Evolutionary conservation across 2,113 vertebrate genomes (phyloP), one percentile per base, ranked within the genome.

Genomic region (Brachypteracias leptosomus): DNA sequence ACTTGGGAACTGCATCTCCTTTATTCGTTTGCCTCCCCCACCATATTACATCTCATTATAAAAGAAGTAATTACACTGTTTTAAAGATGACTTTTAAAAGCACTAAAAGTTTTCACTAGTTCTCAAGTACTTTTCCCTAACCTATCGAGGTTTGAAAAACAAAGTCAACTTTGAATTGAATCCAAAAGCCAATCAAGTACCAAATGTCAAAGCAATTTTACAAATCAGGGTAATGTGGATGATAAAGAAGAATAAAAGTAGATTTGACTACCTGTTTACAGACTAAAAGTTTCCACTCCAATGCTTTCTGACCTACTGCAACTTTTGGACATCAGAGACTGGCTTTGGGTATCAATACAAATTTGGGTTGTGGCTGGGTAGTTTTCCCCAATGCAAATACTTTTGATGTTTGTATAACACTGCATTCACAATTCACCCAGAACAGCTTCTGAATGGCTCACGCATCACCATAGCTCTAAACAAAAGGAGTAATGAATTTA

Each of bases 161-260:
- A 66, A 91, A 73, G 59, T 13, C 75, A 80, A 20, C 76, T 95
- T 95, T 90, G 85, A 95, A 89, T 2, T 65, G 11, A 78, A 77
- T 93, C 81, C 94, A 95, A 93, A 95, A 88, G 38, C 79, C 66
- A 96, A 97, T 94, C 93, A 95, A 86, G 49, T 19, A 74, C 31
- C 76, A 94, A 93, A 94, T 85, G 67, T 95, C 93, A 95, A 78
- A 94, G 85, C 79, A 92, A 93, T 92, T 88, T 58, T 49, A 68
- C 33, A 4, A 85, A 74, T 91, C 79, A 87, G n/a, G 82, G 67
- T 29, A 57, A 85, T 7, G 61, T 20, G 55, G 55, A 42, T 21
- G 26, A 88, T 75, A 62, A 61, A 18, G 44, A 92, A 70, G 57
- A 82, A 46, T 62, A 85, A 57, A 88, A 88, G 86, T 13, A 67